phyloP scores from a whole-genome alignment of 2,113 vertebrate species.

The Crotalus viridis region DNA sequence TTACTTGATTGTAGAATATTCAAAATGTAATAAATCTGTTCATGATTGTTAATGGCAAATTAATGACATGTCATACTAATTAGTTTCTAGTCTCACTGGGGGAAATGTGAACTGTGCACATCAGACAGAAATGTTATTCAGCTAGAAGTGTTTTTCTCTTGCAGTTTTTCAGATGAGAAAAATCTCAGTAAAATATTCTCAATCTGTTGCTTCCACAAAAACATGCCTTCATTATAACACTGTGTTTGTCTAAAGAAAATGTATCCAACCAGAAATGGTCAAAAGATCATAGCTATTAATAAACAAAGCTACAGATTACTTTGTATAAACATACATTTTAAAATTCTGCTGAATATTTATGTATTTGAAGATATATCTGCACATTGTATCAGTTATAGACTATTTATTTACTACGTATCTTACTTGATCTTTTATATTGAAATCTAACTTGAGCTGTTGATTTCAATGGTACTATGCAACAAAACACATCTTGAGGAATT shows the following conservation, averaged over 20 bases:
- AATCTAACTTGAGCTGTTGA: no score
- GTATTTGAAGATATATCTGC: neutral
- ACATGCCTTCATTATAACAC: neutral
- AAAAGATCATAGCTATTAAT: neutral
- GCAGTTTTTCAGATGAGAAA: neutral
- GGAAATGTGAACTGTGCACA: neutral
- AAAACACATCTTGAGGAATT: no score
- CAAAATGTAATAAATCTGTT: slow-evolving; percentile 22
- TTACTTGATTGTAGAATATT: slow-evolving; percentile 1
- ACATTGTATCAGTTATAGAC: neutral
- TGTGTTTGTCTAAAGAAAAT: neutral
- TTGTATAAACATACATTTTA: neutral
- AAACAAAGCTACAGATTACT: neutral
- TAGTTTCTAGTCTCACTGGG: neutral
- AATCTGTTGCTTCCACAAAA: neutral
- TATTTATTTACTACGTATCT: neutral
- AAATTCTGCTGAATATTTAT: neutral
- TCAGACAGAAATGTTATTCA: slow-evolving; percentile 1
- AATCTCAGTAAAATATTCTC: neutral
- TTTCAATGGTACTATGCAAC: no score
- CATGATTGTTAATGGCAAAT: slow-evolving; percentile 26
- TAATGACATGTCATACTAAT: slow-evolving; percentile 29
- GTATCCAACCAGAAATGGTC: neutral
- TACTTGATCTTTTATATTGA: no score
- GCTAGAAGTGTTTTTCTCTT: neutral